Evolutionary conservation across 2,113 vertebrate species (phyloP), one percentile per base, ranked within the genome.

Genomic region (Clarias gariepinus): DNA sequence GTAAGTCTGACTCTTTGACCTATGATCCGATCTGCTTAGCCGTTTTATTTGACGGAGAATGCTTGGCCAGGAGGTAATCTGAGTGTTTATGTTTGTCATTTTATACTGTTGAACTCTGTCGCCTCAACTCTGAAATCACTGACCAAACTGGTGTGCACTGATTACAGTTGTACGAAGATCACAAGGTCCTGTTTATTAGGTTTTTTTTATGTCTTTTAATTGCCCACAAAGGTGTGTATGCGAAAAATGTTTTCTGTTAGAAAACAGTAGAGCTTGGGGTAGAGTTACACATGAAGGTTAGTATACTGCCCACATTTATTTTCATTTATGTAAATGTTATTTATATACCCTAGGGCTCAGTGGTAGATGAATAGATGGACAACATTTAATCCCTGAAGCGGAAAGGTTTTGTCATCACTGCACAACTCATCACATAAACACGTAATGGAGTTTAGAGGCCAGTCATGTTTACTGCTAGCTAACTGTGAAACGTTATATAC

Each of bases 1-100:
- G 95, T 96, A 91, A 96, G 95, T 94, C 33, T 69, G 23, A 53
- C 3, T 21, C 15, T 58, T 18, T 41, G 16, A 81, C 15, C 19
- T 3, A 21, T 21, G 18, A 33, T 13, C 18, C 16, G 47, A 12
- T 41, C 1, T 47, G 60, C 23, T 58, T 2, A 12, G 3, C 18
- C 52, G 13, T 69, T 7, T 61, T 12, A 19, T 21, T 28, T 57
- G 9, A 19, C 23, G 2, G 55, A 28, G 28, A 68, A 68, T n/a
- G 12, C 15, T 64, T 8, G 12, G 41, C 2, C 30, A 58, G 33
- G 19, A 71, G 52, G 52, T 73, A 41, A 58, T 15, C 28, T n/a
- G 5, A 10, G 5, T 4, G 61, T 82, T 64, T 64, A 36, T 11
- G 3, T n/a, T n/a, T n/a, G n/a, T 4, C 5, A 0, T 47, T 9